phyloP scores from a whole-genome alignment of 2,888 invertebrate genomes.

The Lasioglossum leucozonium region DNA sequence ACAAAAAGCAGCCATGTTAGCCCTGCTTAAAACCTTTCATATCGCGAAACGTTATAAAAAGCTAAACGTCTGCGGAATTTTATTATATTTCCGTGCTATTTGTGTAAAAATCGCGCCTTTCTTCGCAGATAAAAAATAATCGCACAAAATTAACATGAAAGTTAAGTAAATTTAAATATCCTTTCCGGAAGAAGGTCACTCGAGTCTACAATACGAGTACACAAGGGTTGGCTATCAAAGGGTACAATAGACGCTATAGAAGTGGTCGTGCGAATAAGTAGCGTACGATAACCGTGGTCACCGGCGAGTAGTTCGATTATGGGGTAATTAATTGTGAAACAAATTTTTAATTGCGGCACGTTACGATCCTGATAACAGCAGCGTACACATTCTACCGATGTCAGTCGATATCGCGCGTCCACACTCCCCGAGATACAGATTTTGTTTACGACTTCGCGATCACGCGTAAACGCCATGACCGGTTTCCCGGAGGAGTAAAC shows the following conservation, averaged over 20 bases:
- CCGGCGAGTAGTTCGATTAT: neutral
- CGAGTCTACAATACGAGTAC: neutral
- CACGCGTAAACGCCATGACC: constrained; percentile 77
- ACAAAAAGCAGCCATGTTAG: no score
- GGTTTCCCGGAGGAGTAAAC: constrained; percentile 65
- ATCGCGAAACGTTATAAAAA: neutral
- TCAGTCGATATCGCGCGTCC: constrained; percentile 51
- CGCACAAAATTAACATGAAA: neutral
- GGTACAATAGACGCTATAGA: neutral
- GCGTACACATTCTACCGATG: constrained; percentile 47
- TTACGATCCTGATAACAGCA: constrained; percentile 38
- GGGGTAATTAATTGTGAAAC: constrained; percentile 55
- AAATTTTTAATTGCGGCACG: constrained; percentile 58
- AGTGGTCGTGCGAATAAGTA: neutral
- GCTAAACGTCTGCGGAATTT: neutral
- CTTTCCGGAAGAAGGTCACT: neutral
- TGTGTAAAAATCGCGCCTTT: neutral
- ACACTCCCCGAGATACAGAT: constrained; percentile 67
- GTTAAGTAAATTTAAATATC: neutral
- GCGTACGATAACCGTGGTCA: neutral
- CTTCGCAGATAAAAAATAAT: neutral
- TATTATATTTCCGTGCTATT: neutral
- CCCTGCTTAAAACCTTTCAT: neutral
- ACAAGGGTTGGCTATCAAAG: neutral
- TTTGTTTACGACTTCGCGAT: constrained; percentile 78